These are phyloP conservation scores for Reticulitermes lucifugus DNA, from an alignment of 2,888 invertebrate species.

Conservation along the genomic window DNA sequence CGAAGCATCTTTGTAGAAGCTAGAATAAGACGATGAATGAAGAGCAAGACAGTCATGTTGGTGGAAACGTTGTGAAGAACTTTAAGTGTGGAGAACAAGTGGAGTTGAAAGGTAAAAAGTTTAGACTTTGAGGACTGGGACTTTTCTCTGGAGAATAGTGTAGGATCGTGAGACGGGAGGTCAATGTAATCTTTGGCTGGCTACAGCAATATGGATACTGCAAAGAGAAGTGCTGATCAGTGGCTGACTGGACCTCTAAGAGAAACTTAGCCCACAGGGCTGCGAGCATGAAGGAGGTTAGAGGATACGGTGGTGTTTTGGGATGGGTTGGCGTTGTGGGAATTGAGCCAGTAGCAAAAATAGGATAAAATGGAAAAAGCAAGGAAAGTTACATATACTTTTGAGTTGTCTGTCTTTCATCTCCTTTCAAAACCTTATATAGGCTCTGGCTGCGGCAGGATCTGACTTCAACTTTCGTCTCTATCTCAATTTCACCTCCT, in stretches of 20 bases:
- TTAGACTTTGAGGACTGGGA: conserved; percentile 30
- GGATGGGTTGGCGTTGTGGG: background rate
- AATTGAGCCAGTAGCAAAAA: conserved; percentile 10
- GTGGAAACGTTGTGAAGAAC: background rate
- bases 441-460: background rate
- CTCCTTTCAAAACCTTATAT: conserved; percentile 39
- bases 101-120: conserved; percentile 25
- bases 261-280: conserved; percentile 6
- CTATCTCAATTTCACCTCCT: background rate
- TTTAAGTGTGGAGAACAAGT: conserved; percentile 18
- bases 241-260: conserved; percentile 5
- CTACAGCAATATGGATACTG: conserved; percentile 34
- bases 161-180: conserved; percentile 39
- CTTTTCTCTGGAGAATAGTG: conserved; percentile 32
- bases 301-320: background rate
- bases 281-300: background rate
- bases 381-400: conserved; percentile 31
- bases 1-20: background rate
- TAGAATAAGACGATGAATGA: background rate
- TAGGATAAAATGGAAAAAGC: background rate
- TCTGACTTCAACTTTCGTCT: background rate
- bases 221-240: conserved; percentile 18
- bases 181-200: conserved; percentile 29
- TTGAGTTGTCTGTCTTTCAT: conserved; percentile 39
- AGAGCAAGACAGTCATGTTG: background rate